A percentile compares a stretch with the other conserved stretches of the same genome.
phyloP scores from a whole-genome alignment of 1,140 invertebrate species.

The Hylyphantes graminicola region DNA sequence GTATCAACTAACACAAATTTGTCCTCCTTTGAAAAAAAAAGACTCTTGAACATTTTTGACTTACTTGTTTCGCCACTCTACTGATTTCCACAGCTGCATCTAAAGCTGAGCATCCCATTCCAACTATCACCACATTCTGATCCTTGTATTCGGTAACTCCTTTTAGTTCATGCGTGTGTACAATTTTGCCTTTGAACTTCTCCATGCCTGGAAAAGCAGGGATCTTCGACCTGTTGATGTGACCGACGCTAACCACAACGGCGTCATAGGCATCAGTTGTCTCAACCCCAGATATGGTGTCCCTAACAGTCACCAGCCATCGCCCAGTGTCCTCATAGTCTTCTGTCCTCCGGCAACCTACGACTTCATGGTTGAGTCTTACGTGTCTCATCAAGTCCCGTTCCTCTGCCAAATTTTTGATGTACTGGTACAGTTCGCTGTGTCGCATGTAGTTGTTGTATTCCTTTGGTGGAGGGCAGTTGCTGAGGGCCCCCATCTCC shows the following conservation, averaged over 20 bases:
- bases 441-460: constrained; percentile 70
- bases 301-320: constrained; percentile 66
- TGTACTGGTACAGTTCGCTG: constrained; percentile 65
- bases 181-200: constrained; percentile 67
- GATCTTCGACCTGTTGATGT: constrained; percentile 65
- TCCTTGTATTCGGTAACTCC: neutral
- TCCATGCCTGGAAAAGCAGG: constrained; percentile 64
- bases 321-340: constrained; percentile 66
- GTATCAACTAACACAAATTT: no score
- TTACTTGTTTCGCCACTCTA: constrained; percentile 42
- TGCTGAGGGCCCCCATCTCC: constrained; percentile 68
- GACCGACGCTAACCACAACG: constrained; percentile 59
- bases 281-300: constrained; percentile 59
- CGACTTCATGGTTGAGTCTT: constrained; percentile 66
- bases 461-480: constrained; percentile 68
- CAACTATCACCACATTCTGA: constrained; percentile 40
- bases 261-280: constrained; percentile 67
- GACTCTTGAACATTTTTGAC: neutral
- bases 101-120: constrained; percentile 33
- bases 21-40: no score
- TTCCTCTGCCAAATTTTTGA: constrained; percentile 67
- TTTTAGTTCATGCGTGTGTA: constrained; percentile 68
- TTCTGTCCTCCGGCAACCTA: constrained; percentile 62
- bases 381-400: constrained; percentile 67
- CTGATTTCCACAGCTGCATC: constrained; percentile 46